phyloP scores from a whole-genome alignment of 2,797 vertebrate species.

The Thunnus albacares region DNA sequence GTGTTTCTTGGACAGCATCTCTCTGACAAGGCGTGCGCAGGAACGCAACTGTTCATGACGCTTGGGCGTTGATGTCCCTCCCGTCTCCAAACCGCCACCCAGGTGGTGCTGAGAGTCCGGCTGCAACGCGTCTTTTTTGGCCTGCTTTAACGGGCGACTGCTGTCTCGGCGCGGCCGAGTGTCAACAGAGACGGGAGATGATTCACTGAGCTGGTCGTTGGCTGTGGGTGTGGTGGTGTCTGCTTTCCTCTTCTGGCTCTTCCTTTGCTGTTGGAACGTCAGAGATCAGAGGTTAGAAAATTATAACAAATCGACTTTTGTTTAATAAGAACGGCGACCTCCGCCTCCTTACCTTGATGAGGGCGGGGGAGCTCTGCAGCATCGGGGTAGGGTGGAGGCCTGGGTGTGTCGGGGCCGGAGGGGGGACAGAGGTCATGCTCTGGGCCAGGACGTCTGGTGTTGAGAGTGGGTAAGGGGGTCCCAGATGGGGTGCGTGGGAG shows the following conservation, averaged over 20 bases:
- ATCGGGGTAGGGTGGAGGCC: conserved; percentile 78
- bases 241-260: conserved; percentile 96
- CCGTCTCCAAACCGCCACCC: conserved; percentile 50
- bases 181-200: conserved; percentile 87
- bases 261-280: conserved; percentile 85
- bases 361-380: conserved; percentile 88
- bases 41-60: conserved; percentile 77
- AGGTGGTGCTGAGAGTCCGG: conserved; percentile 86
- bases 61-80: conserved; percentile 52
- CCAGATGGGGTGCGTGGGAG: conserved; percentile 76
- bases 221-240: conserved; percentile 95
- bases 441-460: conserved; percentile 88
- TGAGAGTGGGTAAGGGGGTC: conserved; percentile 84
- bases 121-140: conserved; percentile 86
- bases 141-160: conserved; percentile 87
- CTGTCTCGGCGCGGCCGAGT: conserved; percentile 85
- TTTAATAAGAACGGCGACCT: neutral
- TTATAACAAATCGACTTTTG: neutral
- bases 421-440: conserved; percentile 88
- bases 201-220: conserved; percentile 93
- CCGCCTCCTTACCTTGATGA: conserved; percentile 87
- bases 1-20: conserved; percentile 90
- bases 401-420: conserved; percentile 63
- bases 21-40: conserved; percentile 70
- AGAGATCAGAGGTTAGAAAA: conserved; percentile 21